Evolutionary conservation across 2,888 invertebrate species (phyloP).

Genomic region (Phlogophora meticulosa): DNA sequence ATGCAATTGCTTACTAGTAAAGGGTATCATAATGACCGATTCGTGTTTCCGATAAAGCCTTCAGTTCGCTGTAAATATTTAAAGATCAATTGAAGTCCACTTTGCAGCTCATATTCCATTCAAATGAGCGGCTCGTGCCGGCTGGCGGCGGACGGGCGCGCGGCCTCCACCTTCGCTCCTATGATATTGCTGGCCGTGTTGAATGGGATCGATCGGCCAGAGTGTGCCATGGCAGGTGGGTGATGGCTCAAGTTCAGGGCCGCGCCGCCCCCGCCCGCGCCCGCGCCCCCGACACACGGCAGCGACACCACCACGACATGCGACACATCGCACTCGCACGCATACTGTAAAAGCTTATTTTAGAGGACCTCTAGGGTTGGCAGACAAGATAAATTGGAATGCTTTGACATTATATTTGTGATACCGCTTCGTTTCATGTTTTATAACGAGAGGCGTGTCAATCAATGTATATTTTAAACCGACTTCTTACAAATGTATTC

Average conservation of each 20-base stretch:
- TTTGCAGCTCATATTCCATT: constrained; percentile 48
- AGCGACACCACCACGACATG: constrained; percentile 29
- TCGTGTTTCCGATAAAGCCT: constrained; percentile 5
- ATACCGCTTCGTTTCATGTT: constrained; percentile 20
- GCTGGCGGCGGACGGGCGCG: background rate
- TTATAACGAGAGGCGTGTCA: constrained; percentile 36
- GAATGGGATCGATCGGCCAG: constrained; percentile 48
- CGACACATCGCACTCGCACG: constrained; percentile 46
- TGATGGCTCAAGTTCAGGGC: constrained; percentile 62
- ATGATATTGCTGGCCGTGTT: constrained; percentile 19
- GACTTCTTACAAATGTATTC: constrained; percentile 34
- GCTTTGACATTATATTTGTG: background rate
- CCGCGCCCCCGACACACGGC: constrained; percentile 4
- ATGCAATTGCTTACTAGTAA: background rate
- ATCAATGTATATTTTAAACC: constrained; percentile 32
- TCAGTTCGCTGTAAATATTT: constrained; percentile 12
- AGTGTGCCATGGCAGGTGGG: constrained; percentile 43
- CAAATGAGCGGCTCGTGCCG: constrained; percentile 37
- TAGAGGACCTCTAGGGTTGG: constrained; percentile 50
- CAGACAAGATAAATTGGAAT: background rate
- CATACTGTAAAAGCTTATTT: constrained; percentile 53
- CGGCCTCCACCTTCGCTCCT: constrained; percentile 19
- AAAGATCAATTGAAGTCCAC: constrained; percentile 17
- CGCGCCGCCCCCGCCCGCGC: constrained; percentile 26
- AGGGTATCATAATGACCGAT: constrained; percentile 11